phyloP scores from a whole-genome alignment of 2,113 vertebrate species.

The Puntigrus tetrazona region DNA sequence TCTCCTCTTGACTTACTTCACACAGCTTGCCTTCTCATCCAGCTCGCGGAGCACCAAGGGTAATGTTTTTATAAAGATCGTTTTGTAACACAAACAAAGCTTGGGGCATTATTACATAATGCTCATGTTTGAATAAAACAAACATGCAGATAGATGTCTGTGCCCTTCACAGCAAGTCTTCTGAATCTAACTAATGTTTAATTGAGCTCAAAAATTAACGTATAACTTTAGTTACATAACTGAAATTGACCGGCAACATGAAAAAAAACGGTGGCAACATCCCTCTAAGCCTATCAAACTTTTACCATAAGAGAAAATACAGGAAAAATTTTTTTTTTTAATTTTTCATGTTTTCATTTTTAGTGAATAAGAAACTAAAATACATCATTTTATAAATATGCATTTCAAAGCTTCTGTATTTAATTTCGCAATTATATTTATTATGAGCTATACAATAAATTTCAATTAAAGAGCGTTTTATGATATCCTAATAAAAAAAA shows the following conservation, averaged over 20 bases:
- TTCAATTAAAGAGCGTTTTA: neutral
- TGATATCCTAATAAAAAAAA: neutral
- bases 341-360: no score
- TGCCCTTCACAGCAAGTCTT: neutral
- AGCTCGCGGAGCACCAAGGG: neutral
- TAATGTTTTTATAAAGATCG: neutral
- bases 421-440: neutral
- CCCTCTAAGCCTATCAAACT: neutral
- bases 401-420: neutral
- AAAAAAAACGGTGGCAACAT: neutral
- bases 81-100: neutral
- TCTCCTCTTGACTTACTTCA: neutral
- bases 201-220: neutral
- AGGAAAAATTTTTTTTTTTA: no score
- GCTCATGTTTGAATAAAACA: neutral
- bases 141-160: neutral
- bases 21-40: neutral
- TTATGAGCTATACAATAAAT: neutral
- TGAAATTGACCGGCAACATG: neutral
- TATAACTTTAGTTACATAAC: neutral
- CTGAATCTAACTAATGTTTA: neutral
- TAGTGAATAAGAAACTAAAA: no score
- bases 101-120: constrained; percentile 28
- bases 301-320: neutral
- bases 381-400: no score